These are phyloP conservation scores for Planococcus citri DNA, from an alignment of 1,140 invertebrate species.

Conservation along the genomic window DNA sequence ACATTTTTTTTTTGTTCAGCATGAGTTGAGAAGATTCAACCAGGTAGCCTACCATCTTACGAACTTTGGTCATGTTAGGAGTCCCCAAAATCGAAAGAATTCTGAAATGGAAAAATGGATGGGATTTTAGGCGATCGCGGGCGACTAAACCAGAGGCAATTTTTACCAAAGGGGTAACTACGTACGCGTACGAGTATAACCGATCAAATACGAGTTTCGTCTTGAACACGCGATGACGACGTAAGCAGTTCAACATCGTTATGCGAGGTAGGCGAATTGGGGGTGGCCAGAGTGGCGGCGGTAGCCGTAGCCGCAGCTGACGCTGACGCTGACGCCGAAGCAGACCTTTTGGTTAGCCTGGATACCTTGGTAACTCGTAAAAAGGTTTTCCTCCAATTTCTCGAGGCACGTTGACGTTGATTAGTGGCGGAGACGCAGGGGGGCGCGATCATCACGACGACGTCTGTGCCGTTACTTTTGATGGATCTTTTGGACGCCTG, in stretches of 20 bases:
- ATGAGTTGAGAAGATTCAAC: too few relatives aligned
- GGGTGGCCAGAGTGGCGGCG: too few relatives aligned
- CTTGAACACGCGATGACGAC: background rate
- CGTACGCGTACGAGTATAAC: too few relatives aligned
- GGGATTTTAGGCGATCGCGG: too few relatives aligned
- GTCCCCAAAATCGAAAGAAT: too few relatives aligned
- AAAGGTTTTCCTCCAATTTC: background rate
- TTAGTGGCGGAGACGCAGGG: background rate
- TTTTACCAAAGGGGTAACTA: too few relatives aligned
- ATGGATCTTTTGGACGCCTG: background rate
- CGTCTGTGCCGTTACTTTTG: slow-evolving; percentile 20
- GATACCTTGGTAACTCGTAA: background rate
- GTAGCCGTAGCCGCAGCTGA: background rate
- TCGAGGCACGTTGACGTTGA: slow-evolving; percentile 10
- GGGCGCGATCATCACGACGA: slow-evolving; percentile 22
- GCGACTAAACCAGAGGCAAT: too few relatives aligned
- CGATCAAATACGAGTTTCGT: background rate
- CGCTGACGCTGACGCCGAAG: background rate
- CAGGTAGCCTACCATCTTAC: too few relatives aligned
- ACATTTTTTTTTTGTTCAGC: too few relatives aligned
- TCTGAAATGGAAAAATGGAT: too few relatives aligned
- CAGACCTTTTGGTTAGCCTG: background rate
- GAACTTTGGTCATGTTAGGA: too few relatives aligned
- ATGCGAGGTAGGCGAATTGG: too few relatives aligned
- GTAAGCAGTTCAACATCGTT: background rate